Percentiles rank a stretch among this genome's conserved stretches.
phyloP scores from a whole-genome alignment of 35 echinoderm and acorn worm genomes.

The Nesometra sesokonis region DNA sequence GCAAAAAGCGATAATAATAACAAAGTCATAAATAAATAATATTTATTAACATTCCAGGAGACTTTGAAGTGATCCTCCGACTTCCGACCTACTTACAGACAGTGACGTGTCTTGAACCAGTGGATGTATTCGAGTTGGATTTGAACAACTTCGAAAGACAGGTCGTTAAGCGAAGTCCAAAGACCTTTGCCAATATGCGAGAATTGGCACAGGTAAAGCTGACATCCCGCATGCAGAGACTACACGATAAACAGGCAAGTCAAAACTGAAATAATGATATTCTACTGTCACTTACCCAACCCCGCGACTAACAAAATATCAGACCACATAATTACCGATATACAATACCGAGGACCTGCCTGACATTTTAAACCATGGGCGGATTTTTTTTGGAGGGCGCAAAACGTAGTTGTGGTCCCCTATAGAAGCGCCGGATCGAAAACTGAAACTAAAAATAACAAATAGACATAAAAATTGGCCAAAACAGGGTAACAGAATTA shows the following conservation, averaged over 20 bases:
- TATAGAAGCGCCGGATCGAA: too few species aligned
- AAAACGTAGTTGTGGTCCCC: too few species aligned
- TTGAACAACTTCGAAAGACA: slow-evolving; percentile 78
- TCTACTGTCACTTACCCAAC: too few species aligned
- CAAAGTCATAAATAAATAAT: not conserved
- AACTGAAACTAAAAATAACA: too few species aligned
- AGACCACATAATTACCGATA: too few species aligned
- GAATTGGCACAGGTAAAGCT: slow-evolving; percentile 59
- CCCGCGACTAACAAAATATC: too few species aligned
- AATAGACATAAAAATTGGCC: too few species aligned
- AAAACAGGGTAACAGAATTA: too few species aligned
- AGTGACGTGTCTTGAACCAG: slow-evolving; percentile 45
- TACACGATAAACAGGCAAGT: slow-evolving; percentile 60
- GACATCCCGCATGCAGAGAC: slow-evolving; percentile 35
- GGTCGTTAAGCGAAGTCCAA: slow-evolving; percentile 55
- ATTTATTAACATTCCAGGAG: slow-evolving; percentile 26
- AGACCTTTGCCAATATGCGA: slow-evolving; percentile 42
- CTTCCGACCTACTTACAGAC: slow-evolving; percentile 69
- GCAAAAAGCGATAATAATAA: not conserved
- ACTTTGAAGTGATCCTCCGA: slow-evolving; percentile 57
- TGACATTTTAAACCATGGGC: too few species aligned
- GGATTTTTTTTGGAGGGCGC: too few species aligned
- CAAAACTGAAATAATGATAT: too few species aligned
- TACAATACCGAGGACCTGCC: too few species aligned
- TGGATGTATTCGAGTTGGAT: slow-evolving; percentile 68